Evolutionary conservation across 2,113 vertebrate species (phyloP).

Genomic region (Siphamia tubifer): DNA sequence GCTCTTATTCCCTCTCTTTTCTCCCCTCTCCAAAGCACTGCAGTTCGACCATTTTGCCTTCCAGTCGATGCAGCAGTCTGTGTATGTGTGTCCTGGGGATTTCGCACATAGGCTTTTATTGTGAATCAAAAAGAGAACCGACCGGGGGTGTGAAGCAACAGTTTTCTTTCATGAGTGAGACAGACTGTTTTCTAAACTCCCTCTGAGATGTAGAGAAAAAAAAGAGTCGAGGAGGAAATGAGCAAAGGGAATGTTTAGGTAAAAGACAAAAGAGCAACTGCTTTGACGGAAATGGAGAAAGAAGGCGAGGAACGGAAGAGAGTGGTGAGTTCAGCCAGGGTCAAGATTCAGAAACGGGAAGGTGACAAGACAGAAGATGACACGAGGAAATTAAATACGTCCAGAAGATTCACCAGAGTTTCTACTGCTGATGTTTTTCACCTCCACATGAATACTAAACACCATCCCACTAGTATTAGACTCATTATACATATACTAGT

Average conservation of each 20-base stretch:
- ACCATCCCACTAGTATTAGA: too few relatives aligned
- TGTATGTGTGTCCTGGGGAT: slow-evolving; percentile 18
- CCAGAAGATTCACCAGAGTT: too few relatives aligned
- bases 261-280: background rate
- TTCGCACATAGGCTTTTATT: slow-evolving; percentile 58
- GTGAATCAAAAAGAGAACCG: slow-evolving; percentile 46
- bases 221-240: background rate
- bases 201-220: slow-evolving; percentile 22
- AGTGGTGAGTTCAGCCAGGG: too few relatives aligned
- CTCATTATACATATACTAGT: too few relatives aligned
- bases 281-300: background rate
- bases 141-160: slow-evolving; percentile 32
- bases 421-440: too few relatives aligned
- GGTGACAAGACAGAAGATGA: too few relatives aligned
- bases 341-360: too few relatives aligned
- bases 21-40: background rate
- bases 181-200: slow-evolving; percentile 47
- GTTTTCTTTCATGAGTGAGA: slow-evolving; percentile 42
- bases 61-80: too few relatives aligned
- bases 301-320: too few relatives aligned
- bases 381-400: too few relatives aligned
- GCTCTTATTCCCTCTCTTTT: background rate
- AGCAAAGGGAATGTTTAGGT: background rate
- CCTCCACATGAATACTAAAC: too few relatives aligned
- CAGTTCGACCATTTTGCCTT: too few relatives aligned